Base-by-base conservation (phyloP, 1,140 invertebrate species). In the Leptopilina boulardi region DNA sequence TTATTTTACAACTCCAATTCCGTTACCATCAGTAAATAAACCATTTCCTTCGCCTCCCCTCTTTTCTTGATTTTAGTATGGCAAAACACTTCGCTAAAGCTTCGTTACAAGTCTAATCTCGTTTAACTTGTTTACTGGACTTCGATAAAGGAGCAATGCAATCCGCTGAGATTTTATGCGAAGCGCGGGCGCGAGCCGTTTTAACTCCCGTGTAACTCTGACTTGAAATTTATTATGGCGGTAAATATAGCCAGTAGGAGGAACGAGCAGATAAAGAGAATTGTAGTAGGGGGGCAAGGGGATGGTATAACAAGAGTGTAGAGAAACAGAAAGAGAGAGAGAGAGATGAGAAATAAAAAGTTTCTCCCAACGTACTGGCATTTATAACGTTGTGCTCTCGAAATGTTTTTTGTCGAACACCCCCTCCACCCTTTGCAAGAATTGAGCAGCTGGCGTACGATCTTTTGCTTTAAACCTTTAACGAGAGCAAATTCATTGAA, bases 41-140 rank as follows among this genome's bases (percentile, higher is more conserved):
- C 59, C 76, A 75, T 76, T 80, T 15, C 21, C 56, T 74, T 73
- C 56, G 77, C 80, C 79, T 78, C 41, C 47, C 19, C 77, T 21
- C 70, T 56, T 70, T 44, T 81, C 51, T 78, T 77, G 75, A 71
- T 77, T 82, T 82, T 74, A 70, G 81, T n/a, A n/a, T 80, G 54
- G 54, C 21, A 59, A 23, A 10, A 80, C 79, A 76, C 78, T 80
- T 75, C 11, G 71, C 80, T 73, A 75, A 66, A 73, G 74, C 44
- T 74, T 30, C 78, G 77, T 85, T 84, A 83, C 82, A 70, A 71
- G 73, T 88, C 85, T 89, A 89, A 89, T 90, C 88, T 87, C 84
- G 83, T 89, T 84, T 83, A 87, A 89, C 86, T 87, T 88, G 87
- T 90, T 90, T 89, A 88, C 87, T 70, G 83, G 78, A 73, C 73